Evolutionary conservation across 2,113 vertebrate genomes (phyloP), one percentile per base, ranked within the genome.

Genomic region (Phylloscopus trochilus): DNA sequence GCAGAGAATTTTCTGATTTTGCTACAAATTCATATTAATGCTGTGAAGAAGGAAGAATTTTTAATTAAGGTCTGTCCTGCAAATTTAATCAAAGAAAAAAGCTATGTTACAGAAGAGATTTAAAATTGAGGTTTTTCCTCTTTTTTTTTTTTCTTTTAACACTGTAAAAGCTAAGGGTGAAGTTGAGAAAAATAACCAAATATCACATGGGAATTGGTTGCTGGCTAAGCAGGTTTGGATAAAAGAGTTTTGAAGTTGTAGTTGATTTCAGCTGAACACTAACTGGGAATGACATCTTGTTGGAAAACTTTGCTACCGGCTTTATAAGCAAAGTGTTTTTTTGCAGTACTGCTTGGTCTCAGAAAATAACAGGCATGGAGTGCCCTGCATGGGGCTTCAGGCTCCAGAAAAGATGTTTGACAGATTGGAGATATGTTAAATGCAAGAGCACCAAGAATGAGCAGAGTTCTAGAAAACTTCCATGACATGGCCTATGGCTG

Each of bases 301-400:
- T 96, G 84, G 69, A 70, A 87, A 87, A 89, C 41, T 31, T 68
- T 81, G 80, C 73, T 55, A 24, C 17, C 82, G 73, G 84, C 43
- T 84, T 73, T 83, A 9, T 59, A 63, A 89, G 44, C 73, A 55
- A 43, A 56, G 31, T 51, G 53, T 22, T 59, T 83, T 24, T 55
- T 24, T 59, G 23, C 60, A 82, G 56, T 13, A 35, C 60, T 87
- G 21, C 39, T 89, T 15, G 79, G 35, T 28, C 51, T 94, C 62
- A 74, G 52, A 84, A 87, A 53, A 70, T 47, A 39, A 14, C 1
- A 5, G 73, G 49, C 46, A 30, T 77, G 23, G 18, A 81, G 14
- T 89, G 51, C 35, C 28, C 20, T 70, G 20, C 47, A 47, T 3
- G 5, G 35, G 23, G 35, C 87, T 81, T 77, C 76, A 74, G 80